Base-by-base conservation (phyloP, 1,140 invertebrate species). In the Musca domestica region DNA sequence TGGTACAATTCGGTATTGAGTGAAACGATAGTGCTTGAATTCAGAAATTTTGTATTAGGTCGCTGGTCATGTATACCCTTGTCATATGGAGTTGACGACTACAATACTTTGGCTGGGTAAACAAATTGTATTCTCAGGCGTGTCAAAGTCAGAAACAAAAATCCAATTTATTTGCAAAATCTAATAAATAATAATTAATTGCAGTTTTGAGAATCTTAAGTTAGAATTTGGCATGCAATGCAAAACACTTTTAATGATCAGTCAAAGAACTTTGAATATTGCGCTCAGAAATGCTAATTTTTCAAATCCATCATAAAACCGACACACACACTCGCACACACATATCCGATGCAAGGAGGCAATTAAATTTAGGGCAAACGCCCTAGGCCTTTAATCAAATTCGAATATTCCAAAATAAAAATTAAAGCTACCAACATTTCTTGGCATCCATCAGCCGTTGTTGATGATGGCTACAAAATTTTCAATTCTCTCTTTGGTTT, bases 141-240 rank as follows among this genome's bases (percentile, higher is more conserved):
- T n/a, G n/a, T n/a, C n/a, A n/a, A n/a, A n/a, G n/a, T n/a, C n/a
- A n/a, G n/a, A n/a, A n/a, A n/a, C n/a, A n/a, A n/a, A n/a, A n/a
- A n/a, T n/a, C n/a, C n/a, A n/a, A n/a, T n/a, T n/a, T n/a, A n/a
- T n/a, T n/a, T n/a, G n/a, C 41, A 58, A n/a, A 58, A 23, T 17
- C 4, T 25, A 58, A 58, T 34, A 58, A 58, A 34, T 58, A 30
- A 58, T 58, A 58, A 58, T 58, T 58, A 58, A 58, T 58, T 58
- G 54, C n/a, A 30, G n/a, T 48, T 27, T 30, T 2, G 25, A 56
- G 12, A 27, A 30, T 22, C 15, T 27, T n/a, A 58, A 27, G 15
- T 30, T 58, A 58, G 3, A 27, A 58, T 30, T 27, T 30, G 9
- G 30, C 54, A 58, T 58, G 54, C 54, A 58, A 58, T 30, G 25